These are phyloP conservation scores for Heteractis magnifica DNA, from an alignment of 92 coral and sea anemone species.

Conservation along the genomic window DNA sequence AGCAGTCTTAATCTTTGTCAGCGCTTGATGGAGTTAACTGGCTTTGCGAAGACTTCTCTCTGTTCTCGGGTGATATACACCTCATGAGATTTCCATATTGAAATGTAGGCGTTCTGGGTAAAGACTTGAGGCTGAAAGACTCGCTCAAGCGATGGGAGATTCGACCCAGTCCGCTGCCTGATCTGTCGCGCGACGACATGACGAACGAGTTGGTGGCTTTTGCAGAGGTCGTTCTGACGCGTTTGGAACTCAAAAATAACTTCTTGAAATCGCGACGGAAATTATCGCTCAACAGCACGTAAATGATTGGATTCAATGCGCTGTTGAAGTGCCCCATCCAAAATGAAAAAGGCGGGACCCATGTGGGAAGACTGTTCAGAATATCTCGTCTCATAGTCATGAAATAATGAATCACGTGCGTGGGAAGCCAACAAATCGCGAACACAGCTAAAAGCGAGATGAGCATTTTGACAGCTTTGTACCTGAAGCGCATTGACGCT, in stretches of 20 bases:
- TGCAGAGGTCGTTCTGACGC: constrained; percentile 20
- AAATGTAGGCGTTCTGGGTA: constrained; percentile 23
- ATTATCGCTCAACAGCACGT: constrained; percentile 63
- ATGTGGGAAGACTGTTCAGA: constrained; percentile 15
- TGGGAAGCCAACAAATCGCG: constrained; percentile 72
- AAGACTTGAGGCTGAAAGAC: constrained; percentile 19
- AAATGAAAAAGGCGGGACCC: constrained; percentile 25
- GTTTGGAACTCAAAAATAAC: constrained; percentile 15
- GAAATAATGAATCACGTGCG: constrained; percentile 50
- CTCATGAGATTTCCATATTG: not conserved
- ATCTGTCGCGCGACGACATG: constrained; percentile 28
- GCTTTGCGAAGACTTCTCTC: not conserved
- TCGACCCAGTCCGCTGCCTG: constrained; percentile 31
- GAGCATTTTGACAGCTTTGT: constrained; percentile 58
- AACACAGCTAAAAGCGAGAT: constrained; percentile 50
- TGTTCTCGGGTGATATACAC: constrained; percentile 17
- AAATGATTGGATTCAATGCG: constrained; percentile 60
- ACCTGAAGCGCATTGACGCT: constrained; percentile 27
- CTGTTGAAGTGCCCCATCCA: constrained; percentile 68
- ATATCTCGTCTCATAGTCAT: constrained; percentile 21
- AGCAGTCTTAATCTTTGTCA: not conserved
- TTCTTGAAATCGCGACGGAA: constrained; percentile 56
- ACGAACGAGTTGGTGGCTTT: constrained; percentile 27
- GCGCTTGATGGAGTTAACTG: not conserved
- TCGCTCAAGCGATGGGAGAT: constrained; percentile 26